A percentile compares a stretch with the other conserved stretches of the same genome.
phyloP scores from a whole-genome alignment of 1,140 invertebrate genomes.

The Frieseomelitta varia region DNA sequence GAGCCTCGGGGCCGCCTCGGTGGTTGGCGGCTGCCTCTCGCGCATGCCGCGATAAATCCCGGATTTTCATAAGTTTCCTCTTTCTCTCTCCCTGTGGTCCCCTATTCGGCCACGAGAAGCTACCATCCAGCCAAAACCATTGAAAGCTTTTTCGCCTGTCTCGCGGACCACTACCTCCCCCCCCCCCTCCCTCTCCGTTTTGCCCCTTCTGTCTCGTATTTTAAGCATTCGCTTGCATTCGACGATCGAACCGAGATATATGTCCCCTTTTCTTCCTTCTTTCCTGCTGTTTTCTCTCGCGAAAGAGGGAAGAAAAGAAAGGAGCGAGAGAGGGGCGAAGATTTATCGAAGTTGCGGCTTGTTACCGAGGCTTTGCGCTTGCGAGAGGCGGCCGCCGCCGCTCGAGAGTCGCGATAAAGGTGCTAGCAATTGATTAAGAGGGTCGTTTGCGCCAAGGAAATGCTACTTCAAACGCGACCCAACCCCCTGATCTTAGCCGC shows the following conservation, averaged over 20 bases:
- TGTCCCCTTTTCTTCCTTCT: conserved; percentile 24
- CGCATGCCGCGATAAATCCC: conserved; percentile 66
- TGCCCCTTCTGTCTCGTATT: conserved; percentile 13
- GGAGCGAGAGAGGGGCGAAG: conserved; percentile 40
- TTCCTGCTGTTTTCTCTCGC: conserved; percentile 4
- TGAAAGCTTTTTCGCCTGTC: conserved; percentile 13
- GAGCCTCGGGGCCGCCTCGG: conserved; percentile 30
- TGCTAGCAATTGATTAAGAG: conserved; percentile 80
- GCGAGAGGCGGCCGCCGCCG: conserved; percentile 29
- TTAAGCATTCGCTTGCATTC: conserved; percentile 11
- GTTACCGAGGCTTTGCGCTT: conserved; percentile 69
- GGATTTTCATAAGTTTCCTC: conserved; percentile 73
- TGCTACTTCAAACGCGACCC: conserved; percentile 72
- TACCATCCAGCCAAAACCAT: conserved; percentile 11
- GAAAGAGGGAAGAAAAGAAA: conserved; percentile 42
- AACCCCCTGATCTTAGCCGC: conserved; percentile 37
- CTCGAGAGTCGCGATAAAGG: conserved; percentile 70
- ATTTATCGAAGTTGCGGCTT: conserved; percentile 74
- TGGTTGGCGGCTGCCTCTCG: conserved; percentile 54
- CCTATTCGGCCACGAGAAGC: not conserved
- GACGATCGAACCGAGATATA: conserved; percentile 49
- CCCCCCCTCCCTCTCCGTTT: not conserved
- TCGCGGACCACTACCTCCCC: not conserved
- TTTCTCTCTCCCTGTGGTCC: not conserved
- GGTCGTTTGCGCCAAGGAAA: conserved; percentile 78